Evolutionary conservation across 2,888 invertebrate genomes (phyloP).

Genomic region (Apoda limacodes): DNA sequence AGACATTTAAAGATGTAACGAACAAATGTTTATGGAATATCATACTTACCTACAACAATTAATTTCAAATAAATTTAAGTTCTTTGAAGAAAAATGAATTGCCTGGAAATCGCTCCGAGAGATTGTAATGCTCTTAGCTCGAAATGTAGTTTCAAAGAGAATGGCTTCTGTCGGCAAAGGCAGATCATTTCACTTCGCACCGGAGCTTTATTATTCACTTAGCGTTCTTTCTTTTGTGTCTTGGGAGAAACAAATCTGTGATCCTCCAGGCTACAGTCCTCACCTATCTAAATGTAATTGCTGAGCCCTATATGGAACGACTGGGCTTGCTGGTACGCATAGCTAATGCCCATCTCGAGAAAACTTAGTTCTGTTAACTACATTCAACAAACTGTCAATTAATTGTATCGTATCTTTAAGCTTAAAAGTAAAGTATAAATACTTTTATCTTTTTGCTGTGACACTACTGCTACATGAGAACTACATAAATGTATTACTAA

Average conservation of each 20-base stretch:
- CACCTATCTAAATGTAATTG: conserved; percentile 51
- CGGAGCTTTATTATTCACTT: conserved; percentile 49
- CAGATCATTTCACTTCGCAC: conserved; percentile 46
- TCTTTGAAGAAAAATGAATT: neutral
- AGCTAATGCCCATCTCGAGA: conserved; percentile 47
- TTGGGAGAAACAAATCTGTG: conserved; percentile 57
- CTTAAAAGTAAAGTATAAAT: too few species aligned
- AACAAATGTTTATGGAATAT: too few species aligned
- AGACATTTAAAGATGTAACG: too few species aligned
- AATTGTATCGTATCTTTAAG: too few species aligned
- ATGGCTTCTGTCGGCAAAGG: conserved; percentile 42
- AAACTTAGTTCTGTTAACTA: too few species aligned
- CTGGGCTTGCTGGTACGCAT: conserved; percentile 42
- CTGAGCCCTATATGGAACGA: conserved; percentile 45
- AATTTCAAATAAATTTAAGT: too few species aligned
- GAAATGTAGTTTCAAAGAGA: conserved; percentile 41
- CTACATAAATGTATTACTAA: too few species aligned
- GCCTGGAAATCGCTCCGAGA: neutral
- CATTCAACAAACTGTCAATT: conserved; percentile 45
- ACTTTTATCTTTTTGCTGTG: too few species aligned
- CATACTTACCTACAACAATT: too few species aligned
- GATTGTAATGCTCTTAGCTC: conserved; percentile 1
- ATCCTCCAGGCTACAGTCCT: conserved; percentile 43
- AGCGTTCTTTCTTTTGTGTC: conserved; percentile 55
- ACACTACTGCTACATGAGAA: too few species aligned